Conservation (phyloP, 2,113 vertebrate species). For the Xenotilapia caudafasciata region DNA sequence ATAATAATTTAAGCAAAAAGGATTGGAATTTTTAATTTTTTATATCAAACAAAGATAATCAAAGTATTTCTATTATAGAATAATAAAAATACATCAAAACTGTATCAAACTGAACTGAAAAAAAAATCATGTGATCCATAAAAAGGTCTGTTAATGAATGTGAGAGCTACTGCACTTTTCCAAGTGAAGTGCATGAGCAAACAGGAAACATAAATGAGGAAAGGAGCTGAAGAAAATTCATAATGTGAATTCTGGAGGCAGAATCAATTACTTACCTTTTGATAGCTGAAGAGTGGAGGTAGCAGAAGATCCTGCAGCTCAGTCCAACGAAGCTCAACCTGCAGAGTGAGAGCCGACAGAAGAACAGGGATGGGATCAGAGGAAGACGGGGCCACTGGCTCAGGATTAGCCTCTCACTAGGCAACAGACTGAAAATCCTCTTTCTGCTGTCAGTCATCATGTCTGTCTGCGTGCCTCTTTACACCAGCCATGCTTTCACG, state of each 20-base stretch:
- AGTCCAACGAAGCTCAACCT: conserved; percentile 16
- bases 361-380: conserved; percentile 21
- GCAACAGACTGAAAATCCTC: conserved; percentile 55
- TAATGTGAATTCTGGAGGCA: neutral
- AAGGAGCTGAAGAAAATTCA: neutral
- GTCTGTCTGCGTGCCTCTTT: conserved; percentile 18
- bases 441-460: conserved; percentile 51
- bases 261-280: conserved; percentile 28
- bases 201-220: neutral
- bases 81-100: neutral
- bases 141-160: neutral
- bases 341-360: conserved; percentile 22
- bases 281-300: neutral
- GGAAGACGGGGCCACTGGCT: neutral
- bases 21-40: neutral
- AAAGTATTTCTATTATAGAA: neutral
- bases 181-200: neutral
- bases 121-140: neutral
- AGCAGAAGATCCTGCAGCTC: neutral
- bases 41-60: neutral
- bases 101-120: neutral
- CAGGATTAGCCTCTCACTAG: conserved; percentile 46
- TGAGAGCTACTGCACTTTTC: neutral
- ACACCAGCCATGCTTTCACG: neutral
- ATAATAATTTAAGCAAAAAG: neutral